A percentile compares a stretch with the other conserved stretches of the same genome.
These are phyloP conservation scores for Drosophila monieri DNA, from an alignment of 2,888 invertebrate species.

Conservation along the genomic window DNA sequence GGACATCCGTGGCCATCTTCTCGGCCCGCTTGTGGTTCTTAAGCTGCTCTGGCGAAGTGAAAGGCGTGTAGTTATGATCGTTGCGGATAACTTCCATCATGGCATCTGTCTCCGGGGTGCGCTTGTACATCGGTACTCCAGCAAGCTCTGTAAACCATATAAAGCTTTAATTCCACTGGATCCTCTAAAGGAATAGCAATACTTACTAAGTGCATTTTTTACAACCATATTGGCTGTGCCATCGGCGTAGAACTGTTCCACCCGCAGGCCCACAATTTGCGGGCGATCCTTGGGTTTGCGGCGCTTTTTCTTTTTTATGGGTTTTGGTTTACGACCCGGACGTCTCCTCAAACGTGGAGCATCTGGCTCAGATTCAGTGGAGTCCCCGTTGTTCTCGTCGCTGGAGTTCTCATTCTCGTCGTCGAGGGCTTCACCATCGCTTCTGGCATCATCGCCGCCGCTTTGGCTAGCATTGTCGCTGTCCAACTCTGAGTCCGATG, in stretches of 20 bases:
- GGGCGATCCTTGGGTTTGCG: constrained; percentile 74
- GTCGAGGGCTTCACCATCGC: constrained; percentile 59
- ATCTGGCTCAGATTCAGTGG: constrained; percentile 82
- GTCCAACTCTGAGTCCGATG: constrained; percentile 84
- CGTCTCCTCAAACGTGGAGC: constrained; percentile 84
- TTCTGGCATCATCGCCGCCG: constrained; percentile 51
- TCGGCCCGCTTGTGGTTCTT: constrained; percentile 70
- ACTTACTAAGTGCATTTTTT: constrained; percentile 84
- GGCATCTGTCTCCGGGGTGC: constrained; percentile 82
- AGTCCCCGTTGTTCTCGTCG: constrained; percentile 61
- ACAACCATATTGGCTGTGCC: constrained; percentile 84
- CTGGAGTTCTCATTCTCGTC: constrained; percentile 62
- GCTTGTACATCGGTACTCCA: constrained; percentile 80
- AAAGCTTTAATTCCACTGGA: not conserved
- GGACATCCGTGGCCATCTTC: constrained; percentile 67
- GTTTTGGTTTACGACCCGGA: constrained; percentile 70
- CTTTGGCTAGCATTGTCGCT: constrained; percentile 77
- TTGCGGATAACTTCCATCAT: constrained; percentile 86
- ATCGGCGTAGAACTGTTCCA: constrained; percentile 87
- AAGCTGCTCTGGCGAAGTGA: constrained; percentile 87
- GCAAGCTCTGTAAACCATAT: constrained; percentile 73
- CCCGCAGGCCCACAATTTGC: constrained; percentile 87
- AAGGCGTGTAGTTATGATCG: constrained; percentile 92
- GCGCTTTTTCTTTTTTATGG: constrained; percentile 54
- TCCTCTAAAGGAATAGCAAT: not conserved